Evolutionary conservation across 1,140 invertebrate genomes (phyloP).

Genomic region (Mercenaria mercenaria): DNA sequence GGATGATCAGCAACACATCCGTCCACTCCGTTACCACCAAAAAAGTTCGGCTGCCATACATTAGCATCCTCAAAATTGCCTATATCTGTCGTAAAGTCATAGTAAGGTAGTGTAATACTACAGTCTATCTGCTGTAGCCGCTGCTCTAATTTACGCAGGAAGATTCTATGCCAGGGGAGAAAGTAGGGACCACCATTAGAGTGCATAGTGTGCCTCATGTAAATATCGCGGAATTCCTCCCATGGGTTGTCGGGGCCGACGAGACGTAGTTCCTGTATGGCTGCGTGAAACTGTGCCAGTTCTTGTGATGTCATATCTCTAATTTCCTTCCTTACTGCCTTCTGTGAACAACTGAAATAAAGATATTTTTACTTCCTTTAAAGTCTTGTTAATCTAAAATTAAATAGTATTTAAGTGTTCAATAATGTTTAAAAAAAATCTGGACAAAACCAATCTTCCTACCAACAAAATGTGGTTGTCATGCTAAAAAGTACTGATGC

Average conservation of each 20-base stretch:
- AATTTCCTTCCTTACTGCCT: constrained; percentile 80
- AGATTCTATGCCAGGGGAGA: constrained; percentile 82
- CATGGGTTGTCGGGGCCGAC: constrained; percentile 76
- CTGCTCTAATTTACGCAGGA: constrained; percentile 80
- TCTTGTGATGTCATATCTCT: constrained; percentile 81
- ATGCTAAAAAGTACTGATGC: too few relatives aligned
- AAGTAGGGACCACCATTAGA: constrained; percentile 79
- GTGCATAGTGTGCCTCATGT: constrained; percentile 83
- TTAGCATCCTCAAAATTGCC: constrained; percentile 80
- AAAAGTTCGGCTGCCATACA: constrained; percentile 83
- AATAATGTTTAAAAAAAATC: too few relatives aligned
- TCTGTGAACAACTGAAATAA: constrained; percentile 74
- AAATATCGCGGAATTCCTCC: constrained; percentile 81
- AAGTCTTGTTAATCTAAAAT: background rate
- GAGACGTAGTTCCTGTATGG: constrained; percentile 75
- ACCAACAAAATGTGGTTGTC: too few relatives aligned
- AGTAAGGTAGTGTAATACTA: constrained; percentile 81
- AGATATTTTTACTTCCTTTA: background rate
- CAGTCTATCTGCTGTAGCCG: constrained; percentile 82
- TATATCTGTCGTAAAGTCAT: constrained; percentile 84
- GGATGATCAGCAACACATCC: constrained; percentile 81
- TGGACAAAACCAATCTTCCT: too few relatives aligned
- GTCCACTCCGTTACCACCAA: constrained; percentile 80
- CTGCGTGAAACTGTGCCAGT: constrained; percentile 79
- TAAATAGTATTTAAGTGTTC: too few relatives aligned